phyloP scores from a whole-genome alignment of 2,888 invertebrate genomes.

The Thelaira solivaga region DNA sequence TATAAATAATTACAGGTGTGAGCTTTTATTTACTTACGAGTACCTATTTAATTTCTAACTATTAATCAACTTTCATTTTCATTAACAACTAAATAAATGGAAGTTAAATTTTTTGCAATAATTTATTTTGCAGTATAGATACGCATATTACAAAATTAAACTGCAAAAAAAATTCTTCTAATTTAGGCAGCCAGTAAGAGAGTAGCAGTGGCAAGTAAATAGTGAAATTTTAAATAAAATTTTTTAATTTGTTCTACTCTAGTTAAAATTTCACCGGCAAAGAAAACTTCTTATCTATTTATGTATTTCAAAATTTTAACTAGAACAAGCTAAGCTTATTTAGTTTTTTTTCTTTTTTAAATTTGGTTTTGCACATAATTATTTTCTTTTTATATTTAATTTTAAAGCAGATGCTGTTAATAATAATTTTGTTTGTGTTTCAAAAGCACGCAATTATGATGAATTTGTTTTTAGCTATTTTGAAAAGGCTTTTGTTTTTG shows the following conservation, averaged over 20 bases:
- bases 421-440: background rate
- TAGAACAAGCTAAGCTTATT: slow-evolving; percentile 54
- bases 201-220: slow-evolving; percentile 17
- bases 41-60: slow-evolving; percentile 13
- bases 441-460: slow-evolving; percentile 44
- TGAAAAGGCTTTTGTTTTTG: slow-evolving; percentile 18
- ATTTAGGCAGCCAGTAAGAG: background rate
- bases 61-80: slow-evolving; percentile 51
- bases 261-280: slow-evolving; percentile 47
- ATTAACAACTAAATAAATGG: slow-evolving; percentile 15
- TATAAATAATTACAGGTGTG: slow-evolving; percentile 34
- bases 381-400: too few relatives aligned
- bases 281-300: slow-evolving; percentile 5
- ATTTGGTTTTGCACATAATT: too few relatives aligned
- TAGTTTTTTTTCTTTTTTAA: slow-evolving; percentile 3
- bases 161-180: background rate
- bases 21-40: slow-evolving; percentile 12
- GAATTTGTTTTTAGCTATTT: slow-evolving; percentile 21
- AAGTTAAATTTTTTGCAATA: background rate
- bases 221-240: slow-evolving; percentile 34
- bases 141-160: background rate
- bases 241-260: slow-evolving; percentile 48
- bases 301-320: slow-evolving; percentile 12
- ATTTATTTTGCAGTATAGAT: background rate
- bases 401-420: background rate